Base-by-base conservation (phyloP, 2,888 invertebrate species). In the Pseudeuparius sepicola region DNA sequence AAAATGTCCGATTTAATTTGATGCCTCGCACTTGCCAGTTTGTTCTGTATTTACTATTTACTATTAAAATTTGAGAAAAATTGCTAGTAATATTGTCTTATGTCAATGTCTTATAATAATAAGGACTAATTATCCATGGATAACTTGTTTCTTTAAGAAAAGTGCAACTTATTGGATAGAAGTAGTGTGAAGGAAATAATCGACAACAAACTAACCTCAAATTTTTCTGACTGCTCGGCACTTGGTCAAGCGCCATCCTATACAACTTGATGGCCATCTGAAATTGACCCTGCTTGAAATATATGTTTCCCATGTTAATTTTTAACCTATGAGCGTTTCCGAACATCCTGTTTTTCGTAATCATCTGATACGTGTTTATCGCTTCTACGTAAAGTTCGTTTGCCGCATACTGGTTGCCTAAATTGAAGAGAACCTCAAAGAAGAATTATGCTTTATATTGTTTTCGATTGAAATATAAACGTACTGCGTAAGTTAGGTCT, bases 251-350 rank as follows among this genome's bases (percentile, higher is more conserved):
- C 1, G 97, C 96, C 97, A 97, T 98, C 49, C 96, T 75, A 58
- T 94, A 98, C 70, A 93, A 80, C 67, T 98, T 98, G 37, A 98
- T 78, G 1, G 97, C 96, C 65, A 94, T 90, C 9, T 85, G 80
- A 55, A 85, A 90, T 53, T 88, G 78, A 45, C 89, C 90, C 73
- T 93, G 86, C 64, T 86, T 87, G 53, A 88, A 89, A 62, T 93
- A 90, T 52, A 98, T 92, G 57, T 97, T 97, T 2, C 96, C 97
- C 84, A 98, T 96, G 60, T 98, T 98, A 1, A 97, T 81, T 69
- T 93, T 92, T 5, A 96, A 66, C 41, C 93, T 75, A 52, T 92
- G 87, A 23, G 92, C 89, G 58, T 94, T 93, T 28, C 80, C 82
- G 59, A 96, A 94, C 69, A 90, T 78, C 59, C 89, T 83, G 58